Base-by-base conservation (phyloP, 2,888 invertebrate genomes). In the Diogma glabrata region DNA sequence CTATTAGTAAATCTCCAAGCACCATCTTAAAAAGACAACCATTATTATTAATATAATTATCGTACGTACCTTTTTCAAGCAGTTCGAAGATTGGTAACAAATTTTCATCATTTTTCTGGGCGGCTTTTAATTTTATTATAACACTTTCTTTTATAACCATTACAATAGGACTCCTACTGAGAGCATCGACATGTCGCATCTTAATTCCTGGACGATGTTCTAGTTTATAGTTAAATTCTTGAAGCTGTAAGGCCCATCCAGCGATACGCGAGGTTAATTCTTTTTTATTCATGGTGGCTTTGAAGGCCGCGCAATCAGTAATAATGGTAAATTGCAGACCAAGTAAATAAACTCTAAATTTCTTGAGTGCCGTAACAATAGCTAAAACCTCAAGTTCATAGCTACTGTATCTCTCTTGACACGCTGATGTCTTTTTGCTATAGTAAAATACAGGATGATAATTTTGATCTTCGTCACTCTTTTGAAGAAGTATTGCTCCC, bases 201-300 rank as follows among this genome's bases (percentile, higher is more conserved):
- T 14, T 5, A 10, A 14, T 12, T 5, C 10, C 10, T 10, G 33
- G 33, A 33, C 33, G 33, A 33, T 33, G 33, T 10, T 33, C 33
- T 14, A 33, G 14, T 14, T 33, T 10, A 10, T 33, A 33, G 14
- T 33, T 10, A 14, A 33, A 33, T 10, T 33, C 33, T 14, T 33
- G 33, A 5, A 33, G 33, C 10, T 14, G 12, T 7, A 33, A 33
- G 59, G 57, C 63, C 65, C 49, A 61, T 22, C 57, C 49, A 48
- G 45, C 60, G 54, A 51, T 53, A 53, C 52, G 59, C 14, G 33
- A 10, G 14, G 4, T 33, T 7, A 10, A 33, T 33, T 33, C 14
- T 14, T 33, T 33, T 33, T 33, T 33, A 4, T 33, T 14, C 33
- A 33, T 33, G 14, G 33, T 33, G 4, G 33, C 33, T 10, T 33